phyloP scores from a whole-genome alignment of 2,797 vertebrate genomes.

The Sylvia borin region DNA sequence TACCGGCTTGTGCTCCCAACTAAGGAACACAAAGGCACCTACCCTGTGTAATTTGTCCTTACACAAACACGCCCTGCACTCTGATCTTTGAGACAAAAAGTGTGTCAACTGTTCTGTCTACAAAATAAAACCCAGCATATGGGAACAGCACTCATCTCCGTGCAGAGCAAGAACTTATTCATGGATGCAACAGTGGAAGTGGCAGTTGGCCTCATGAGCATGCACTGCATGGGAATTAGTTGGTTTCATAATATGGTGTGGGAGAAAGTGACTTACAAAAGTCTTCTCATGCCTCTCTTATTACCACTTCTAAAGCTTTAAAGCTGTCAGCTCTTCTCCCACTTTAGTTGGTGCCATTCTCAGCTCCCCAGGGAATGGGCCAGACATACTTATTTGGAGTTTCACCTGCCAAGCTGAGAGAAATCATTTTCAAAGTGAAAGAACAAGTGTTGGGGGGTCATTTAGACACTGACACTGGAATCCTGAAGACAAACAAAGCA shows the following conservation, averaged over 20 bases:
- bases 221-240: slow-evolving; percentile 68
- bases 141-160: slow-evolving; percentile 54
- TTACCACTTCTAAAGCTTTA: slow-evolving; percentile 75
- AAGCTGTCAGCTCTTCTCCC: slow-evolving; percentile 73
- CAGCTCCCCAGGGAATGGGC: slow-evolving; percentile 42
- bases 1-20: background rate
- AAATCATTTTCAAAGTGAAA: slow-evolving; percentile 68
- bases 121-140: slow-evolving; percentile 64
- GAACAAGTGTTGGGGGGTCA: slow-evolving; percentile 60
- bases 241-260: slow-evolving; percentile 70
- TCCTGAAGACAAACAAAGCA: slow-evolving; percentile 62
- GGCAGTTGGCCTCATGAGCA: slow-evolving; percentile 74
- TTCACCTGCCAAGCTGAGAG: slow-evolving; percentile 69
- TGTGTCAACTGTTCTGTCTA: slow-evolving; percentile 62
- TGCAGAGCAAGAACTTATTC: slow-evolving; percentile 65
- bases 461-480: slow-evolving; percentile 28
- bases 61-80: slow-evolving; percentile 52
- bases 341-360: slow-evolving; percentile 59
- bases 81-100: slow-evolving; percentile 61
- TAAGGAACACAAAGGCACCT: slow-evolving; percentile 8
- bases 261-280: slow-evolving; percentile 71
- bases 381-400: slow-evolving; percentile 59
- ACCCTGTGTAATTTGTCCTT: slow-evolving; percentile 48
- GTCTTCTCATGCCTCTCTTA: slow-evolving; percentile 70
- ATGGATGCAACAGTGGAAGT: slow-evolving; percentile 67